Base-by-base conservation (phyloP, 2,797 vertebrate species). In the Thalassophryne amazonica region DNA sequence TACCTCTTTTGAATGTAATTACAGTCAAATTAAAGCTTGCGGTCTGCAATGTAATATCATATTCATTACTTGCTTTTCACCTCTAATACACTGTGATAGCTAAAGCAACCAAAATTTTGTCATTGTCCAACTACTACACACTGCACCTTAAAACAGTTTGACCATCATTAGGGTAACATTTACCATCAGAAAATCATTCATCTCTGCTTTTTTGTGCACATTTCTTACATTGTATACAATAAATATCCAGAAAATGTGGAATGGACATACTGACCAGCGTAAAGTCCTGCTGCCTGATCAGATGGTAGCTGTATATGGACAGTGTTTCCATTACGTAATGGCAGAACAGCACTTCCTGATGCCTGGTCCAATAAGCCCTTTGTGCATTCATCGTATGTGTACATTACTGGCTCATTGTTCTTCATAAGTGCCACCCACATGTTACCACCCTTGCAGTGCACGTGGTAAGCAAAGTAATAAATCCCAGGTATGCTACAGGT, bases 231-330 rank as follows among this genome's bases (percentile, higher is more conserved):
- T 24, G 93, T 91, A 89, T 98, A 97, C 81, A 99, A 89, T 88
- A 99, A 92, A 93, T 94, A 96, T 73, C 97, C 97, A 77, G 95
- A 98, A 86, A 98, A 99, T 28, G 93, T 96, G 0, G 96, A 97
- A 67, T 98, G 96, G 66, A 98, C 93, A 0, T 98, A 98, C 46
- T 95, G 94, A 72, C 94, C 93, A 0, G 97, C 96, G 14, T 98
- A 99, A 77, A 99, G 94, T 91, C 97, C 97, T 0, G 95, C 88
- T 0, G 96, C 95, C 87, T 99, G 94, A 74, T 98, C 95, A 0
- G 97, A 99, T 19, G 96, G 97, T 83, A 99, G 91, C 69, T 98
- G 93, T 43, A 99, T 59, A 43, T 97, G 91, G 53, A 98, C 96
- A 24, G 90, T 86, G 86, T 99, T 95, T 55, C 95, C 94, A 0